phyloP scores from a whole-genome alignment of 2,113 vertebrate genomes.

The Myodes glareolus region DNA sequence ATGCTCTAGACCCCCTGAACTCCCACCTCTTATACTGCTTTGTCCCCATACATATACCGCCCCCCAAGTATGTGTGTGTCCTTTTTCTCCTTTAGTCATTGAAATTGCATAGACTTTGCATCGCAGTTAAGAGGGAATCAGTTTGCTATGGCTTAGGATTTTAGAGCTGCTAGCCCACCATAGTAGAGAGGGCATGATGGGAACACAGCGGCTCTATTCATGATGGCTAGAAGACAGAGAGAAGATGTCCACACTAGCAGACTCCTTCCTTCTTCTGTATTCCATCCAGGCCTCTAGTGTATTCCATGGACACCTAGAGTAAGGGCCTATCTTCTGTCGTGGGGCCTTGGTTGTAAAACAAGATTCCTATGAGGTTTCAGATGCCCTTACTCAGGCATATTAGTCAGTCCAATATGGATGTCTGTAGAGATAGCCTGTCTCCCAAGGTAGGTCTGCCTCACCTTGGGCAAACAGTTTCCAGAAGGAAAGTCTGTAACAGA shows the following conservation, averaged over 20 bases:
- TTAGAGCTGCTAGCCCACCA: not conserved
- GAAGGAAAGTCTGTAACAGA: not conserved
- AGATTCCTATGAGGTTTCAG: not conserved
- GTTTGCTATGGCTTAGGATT: not conserved
- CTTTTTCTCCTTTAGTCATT: not conserved
- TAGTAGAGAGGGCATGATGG: not conserved
- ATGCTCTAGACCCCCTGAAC: not conserved
- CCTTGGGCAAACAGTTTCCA: not conserved
- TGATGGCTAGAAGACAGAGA: not conserved
- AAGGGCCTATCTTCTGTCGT: not conserved
- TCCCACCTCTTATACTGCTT: not conserved
- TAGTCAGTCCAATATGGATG: not conserved
- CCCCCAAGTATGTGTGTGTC: not conserved
- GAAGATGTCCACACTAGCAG: too few relatives aligned
- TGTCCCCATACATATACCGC: not conserved
- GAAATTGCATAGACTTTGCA: not conserved
- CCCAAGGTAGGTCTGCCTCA: too few relatives aligned
- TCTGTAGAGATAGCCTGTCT: not conserved
- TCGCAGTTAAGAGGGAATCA: not conserved
- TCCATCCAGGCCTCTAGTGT: not conserved
- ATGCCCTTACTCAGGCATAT: not conserved
- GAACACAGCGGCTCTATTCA: not conserved
- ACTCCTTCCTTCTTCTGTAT: not conserved
- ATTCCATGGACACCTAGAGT: not conserved
- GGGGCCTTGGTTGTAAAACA: not conserved